Conservation (phyloP, 2,888 invertebrate species). For the Odontocerum albicorne region DNA sequence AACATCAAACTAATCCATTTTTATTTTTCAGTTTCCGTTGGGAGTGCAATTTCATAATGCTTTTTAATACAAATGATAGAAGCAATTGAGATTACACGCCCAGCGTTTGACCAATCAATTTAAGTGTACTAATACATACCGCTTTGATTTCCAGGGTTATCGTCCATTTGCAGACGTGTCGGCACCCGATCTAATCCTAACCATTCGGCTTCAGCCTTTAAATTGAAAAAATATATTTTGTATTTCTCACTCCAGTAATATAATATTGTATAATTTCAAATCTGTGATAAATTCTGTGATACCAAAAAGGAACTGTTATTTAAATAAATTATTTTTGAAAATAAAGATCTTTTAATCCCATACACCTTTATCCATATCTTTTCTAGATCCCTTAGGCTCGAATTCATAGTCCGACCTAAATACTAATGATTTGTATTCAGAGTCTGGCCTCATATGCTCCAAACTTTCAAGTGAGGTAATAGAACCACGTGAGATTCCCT, state of each 20-base stretch:
- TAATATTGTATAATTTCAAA: background rate
- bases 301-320: too few relatives aligned
- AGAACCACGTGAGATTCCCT: too few relatives aligned
- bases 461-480: too few relatives aligned
- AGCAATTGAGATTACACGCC: conserved; percentile 7
- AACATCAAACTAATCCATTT: conserved; percentile 9
- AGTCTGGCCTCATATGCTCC: too few relatives aligned
- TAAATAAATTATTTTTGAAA: too few relatives aligned
- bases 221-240: conserved; percentile 6
- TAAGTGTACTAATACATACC: conserved; percentile 45
- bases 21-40: conserved; percentile 25
- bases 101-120: conserved; percentile 15
- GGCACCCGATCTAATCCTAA: conserved; percentile 67
- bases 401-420: too few relatives aligned
- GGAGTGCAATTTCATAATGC: conserved; percentile 6
- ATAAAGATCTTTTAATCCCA: too few relatives aligned
- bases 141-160: conserved; percentile 60
- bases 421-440: too few relatives aligned
- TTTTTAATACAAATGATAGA: conserved; percentile 1
- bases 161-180: conserved; percentile 61
- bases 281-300: conserved; percentile 16
- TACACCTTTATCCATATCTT: too few relatives aligned
- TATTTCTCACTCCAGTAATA: background rate
- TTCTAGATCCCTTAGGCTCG: too few relatives aligned
- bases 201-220: conserved; percentile 64